Evolutionary conservation across 2,797 vertebrate genomes (phyloP), one percentile per base, ranked within the genome.

Genomic region (Phataginus tetradactyla): DNA sequence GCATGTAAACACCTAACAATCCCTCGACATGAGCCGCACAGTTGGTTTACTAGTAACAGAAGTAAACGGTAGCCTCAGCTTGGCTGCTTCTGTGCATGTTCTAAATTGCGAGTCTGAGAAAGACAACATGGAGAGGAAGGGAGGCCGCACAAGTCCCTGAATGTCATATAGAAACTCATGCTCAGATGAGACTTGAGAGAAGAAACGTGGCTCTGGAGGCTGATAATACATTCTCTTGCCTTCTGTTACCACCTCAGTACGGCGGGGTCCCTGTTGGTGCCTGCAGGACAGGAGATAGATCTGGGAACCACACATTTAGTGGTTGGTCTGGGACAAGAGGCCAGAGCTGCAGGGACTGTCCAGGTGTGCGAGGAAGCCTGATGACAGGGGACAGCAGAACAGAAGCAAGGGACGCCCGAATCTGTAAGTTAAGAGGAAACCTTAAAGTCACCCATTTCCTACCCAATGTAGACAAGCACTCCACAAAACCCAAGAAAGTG

Each of bases 41-140:
- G 63, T 97, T 71, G 71, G 90, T 96, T 94, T 95, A 81, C 83
- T 91, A 83, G 59, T 51, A 71, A 96, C 94, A 32, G 49, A 25
- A 42, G 63, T 96, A 90, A 97, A 94, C 94, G 95, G 32, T 83
- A 69, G 55, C 11, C 29, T 87, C n/a, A 49, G 34, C 71, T 68
- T 11, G 0, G n/a, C 37, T 42, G 32, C 1, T 74, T 87, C 83
- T 80, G 10, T 63, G 1, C 21, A 11, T 53, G 66, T 86, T 85
- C 55, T 88, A 51, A 77, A 32, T 29, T 77, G 53, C 64, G 81
- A 79, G 25, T 61, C 45, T 64, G n/a, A 55, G 32, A 32, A 66
- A 88, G 32, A n/a, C 7, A 1, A 9, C 1, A 7, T 25, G 15
- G 61, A 55, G 42, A 42, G 20, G 45, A 53, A 51, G 59, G 27